Percentiles rank a stretch among this genome's conserved stretches.
Conservation (phyloP, 2,888 invertebrate genomes). For the Lasioglossum zephyrum region DNA sequence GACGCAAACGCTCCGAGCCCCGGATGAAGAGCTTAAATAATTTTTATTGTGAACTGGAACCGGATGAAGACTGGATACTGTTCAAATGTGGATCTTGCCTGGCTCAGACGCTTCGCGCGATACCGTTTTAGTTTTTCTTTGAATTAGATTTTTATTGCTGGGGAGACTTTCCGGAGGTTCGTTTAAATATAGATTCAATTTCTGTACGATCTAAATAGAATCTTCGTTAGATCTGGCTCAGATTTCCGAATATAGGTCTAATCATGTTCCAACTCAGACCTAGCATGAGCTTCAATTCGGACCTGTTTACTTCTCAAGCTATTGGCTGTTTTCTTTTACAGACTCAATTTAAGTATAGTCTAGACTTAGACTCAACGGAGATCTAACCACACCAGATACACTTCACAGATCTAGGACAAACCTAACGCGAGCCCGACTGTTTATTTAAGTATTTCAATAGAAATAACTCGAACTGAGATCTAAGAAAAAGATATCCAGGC, state of each 20-base stretch:
- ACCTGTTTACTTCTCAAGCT: too few relatives aligned
- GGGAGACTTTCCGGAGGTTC: background rate
- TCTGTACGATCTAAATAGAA: background rate
- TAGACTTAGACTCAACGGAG: too few relatives aligned
- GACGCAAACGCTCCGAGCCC: constrained; percentile 12
- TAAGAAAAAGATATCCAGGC: too few relatives aligned
- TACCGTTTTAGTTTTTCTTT: background rate
- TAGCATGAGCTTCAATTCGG: too few relatives aligned
- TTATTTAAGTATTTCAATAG: too few relatives aligned
- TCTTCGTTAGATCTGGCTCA: background rate
- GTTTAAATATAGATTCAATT: background rate
- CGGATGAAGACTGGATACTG: background rate
- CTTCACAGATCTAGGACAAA: too few relatives aligned
- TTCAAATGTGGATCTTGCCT: background rate
- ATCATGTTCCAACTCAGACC: too few relatives aligned
- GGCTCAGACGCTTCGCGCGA: background rate
- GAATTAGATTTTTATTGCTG: background rate
- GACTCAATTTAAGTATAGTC: too few relatives aligned
- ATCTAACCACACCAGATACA: too few relatives aligned
- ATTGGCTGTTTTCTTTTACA: too few relatives aligned
- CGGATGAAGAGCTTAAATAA: constrained; percentile 19
- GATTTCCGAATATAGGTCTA: background rate
- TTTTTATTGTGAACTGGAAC: constrained; percentile 22
- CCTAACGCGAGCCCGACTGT: too few relatives aligned
- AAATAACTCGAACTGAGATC: too few relatives aligned